Conservation (phyloP, 2,797 vertebrate species). For the Aldrovandia affinis region DNA sequence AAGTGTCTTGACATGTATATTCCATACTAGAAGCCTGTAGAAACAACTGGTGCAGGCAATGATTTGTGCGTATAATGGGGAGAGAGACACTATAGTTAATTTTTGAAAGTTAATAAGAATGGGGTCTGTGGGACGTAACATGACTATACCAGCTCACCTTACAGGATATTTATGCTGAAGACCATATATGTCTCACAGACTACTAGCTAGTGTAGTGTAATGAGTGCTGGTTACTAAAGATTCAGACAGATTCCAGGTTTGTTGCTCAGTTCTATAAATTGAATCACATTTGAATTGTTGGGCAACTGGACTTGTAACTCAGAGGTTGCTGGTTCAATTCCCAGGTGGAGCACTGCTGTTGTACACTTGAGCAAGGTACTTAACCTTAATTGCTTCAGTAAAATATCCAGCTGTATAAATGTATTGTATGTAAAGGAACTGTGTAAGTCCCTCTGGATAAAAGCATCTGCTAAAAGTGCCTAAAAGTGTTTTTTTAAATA, state of each 20-base stretch:
- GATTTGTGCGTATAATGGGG: not conserved
- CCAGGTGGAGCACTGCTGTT: no score
- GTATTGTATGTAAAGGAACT: no score
- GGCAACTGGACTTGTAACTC: no score
- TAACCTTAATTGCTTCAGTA: no score
- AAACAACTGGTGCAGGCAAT: not conserved
- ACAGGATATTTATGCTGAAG: conserved; percentile 8
- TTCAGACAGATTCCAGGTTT: not conserved
- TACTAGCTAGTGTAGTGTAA: not conserved
- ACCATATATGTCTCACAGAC: not conserved
- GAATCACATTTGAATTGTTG: not conserved
- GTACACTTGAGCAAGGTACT: no score
- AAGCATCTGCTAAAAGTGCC: no score
- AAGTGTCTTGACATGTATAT: not conserved
- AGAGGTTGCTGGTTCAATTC: no score
- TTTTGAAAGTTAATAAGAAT: not conserved
- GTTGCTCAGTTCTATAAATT: not conserved
- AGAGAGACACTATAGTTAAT: not conserved
- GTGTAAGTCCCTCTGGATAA: no score
- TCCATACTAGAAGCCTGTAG: not conserved
- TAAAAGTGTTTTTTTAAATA: no score
- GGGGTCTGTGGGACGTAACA: not conserved
- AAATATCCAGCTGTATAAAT: no score
- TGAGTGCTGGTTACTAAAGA: not conserved
- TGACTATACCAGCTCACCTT: not conserved